Conservation (phyloP, 1,140 invertebrate genomes). For the Drosophila willistoni region DNA sequence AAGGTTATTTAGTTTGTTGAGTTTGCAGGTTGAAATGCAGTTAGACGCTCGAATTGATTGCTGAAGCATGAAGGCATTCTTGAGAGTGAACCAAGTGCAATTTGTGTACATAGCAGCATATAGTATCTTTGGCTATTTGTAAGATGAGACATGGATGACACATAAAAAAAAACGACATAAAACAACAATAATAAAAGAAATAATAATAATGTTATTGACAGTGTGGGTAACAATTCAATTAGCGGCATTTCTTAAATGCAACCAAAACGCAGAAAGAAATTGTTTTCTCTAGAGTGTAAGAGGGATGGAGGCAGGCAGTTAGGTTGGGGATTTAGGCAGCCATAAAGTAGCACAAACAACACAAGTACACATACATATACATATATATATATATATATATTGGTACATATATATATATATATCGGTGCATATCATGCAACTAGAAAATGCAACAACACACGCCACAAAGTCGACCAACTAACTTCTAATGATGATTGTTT, state of each 20-base stretch:
- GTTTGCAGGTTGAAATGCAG: constrained; percentile 58
- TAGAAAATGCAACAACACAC: constrained; percentile 59
- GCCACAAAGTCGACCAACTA: constrained; percentile 19
- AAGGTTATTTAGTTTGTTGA: constrained; percentile 55
- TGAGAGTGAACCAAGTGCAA: constrained; percentile 12
- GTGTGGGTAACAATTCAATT: constrained; percentile 17
- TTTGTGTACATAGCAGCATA: background rate
- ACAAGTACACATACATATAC: background rate
- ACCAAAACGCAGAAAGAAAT: constrained; percentile 24
- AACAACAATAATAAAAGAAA: background rate
- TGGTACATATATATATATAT: constrained; percentile 36
- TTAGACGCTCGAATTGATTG: constrained; percentile 70
- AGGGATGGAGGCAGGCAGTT: too few species aligned
- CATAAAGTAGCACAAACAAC: constrained; percentile 68
- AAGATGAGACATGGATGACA: constrained; percentile 8
- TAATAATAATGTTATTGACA: constrained; percentile 11
- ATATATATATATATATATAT: constrained; percentile 36
- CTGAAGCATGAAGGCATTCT: constrained; percentile 50
- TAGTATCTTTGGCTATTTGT: background rate
- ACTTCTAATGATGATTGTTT: constrained; percentile 55
- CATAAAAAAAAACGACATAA: background rate
- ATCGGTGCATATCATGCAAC: constrained; percentile 65
- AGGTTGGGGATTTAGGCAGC: constrained; percentile 45
- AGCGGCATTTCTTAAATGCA: constrained; percentile 24
- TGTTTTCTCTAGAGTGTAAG: constrained; percentile 70